Percentiles rank a stretch among this genome's conserved stretches.
These are phyloP conservation scores for Pachliopta kotzebuea DNA, from an alignment of 2,888 invertebrate genomes.

Conservation along the genomic window DNA sequence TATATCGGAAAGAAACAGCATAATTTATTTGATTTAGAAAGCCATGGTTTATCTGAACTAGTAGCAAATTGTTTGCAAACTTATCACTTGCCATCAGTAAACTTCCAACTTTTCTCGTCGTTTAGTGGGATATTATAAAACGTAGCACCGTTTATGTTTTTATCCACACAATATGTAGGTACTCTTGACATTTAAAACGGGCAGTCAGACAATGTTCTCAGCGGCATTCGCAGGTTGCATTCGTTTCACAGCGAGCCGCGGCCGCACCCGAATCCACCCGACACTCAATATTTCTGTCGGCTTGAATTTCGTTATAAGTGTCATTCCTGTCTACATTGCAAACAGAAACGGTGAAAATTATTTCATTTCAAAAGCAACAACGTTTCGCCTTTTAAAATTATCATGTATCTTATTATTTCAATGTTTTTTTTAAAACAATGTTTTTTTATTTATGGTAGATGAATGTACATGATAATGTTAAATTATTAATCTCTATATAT, in stretches of 20 bases:
- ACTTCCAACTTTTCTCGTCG: too few relatives aligned
- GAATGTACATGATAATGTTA: too few relatives aligned
- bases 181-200: conserved; percentile 6
- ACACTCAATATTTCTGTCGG: conserved; percentile 41
- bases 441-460: too few relatives aligned
- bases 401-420: background rate
- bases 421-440: too few relatives aligned
- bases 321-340: conserved; percentile 29
- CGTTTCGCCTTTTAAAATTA: background rate
- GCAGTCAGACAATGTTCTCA: conserved; percentile 40
- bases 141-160: background rate
- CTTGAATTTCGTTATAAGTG: conserved; percentile 37
- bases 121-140: background rate
- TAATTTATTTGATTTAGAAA: too few relatives aligned
- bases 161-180: background rate
- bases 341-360: conserved; percentile 14
- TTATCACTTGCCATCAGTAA: background rate
- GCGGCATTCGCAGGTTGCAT: conserved; percentile 69
- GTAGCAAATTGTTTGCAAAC: background rate
- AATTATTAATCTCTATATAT: too few relatives aligned
- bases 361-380: background rate
- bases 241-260: conserved; percentile 37
- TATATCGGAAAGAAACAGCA: too few relatives aligned
- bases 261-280: conserved; percentile 43
- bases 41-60: background rate